Conservation (phyloP, 1,140 invertebrate species). For the Drosophila ficusphila region DNA sequence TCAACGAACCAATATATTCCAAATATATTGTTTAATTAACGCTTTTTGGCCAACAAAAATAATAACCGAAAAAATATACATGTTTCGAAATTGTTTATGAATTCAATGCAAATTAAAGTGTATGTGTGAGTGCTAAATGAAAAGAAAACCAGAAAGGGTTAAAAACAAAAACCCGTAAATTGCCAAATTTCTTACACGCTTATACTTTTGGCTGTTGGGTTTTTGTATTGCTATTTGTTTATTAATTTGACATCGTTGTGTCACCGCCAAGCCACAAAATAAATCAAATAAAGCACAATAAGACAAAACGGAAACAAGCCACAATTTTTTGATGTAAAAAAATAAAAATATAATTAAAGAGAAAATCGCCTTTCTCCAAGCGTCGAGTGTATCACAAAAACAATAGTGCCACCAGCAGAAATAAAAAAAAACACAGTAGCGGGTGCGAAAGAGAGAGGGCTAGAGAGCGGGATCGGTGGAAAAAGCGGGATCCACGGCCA, state of each 20-base stretch:
- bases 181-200: constrained; percentile 33
- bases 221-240: constrained; percentile 55
- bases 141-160: constrained; percentile 25
- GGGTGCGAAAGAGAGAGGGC: constrained; percentile 17
- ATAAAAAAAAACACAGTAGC: constrained; percentile 19
- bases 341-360: constrained; percentile 83
- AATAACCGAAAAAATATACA: constrained; percentile 19
- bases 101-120: constrained; percentile 71
- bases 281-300: constrained; percentile 36
- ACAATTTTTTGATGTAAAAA: constrained; percentile 74
- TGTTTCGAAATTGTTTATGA: constrained; percentile 62
- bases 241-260: constrained; percentile 77
- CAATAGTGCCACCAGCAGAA: constrained; percentile 66
- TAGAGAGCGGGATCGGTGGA: constrained; percentile 25
- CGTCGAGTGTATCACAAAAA: constrained; percentile 73
- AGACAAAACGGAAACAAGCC: constrained; percentile 37
- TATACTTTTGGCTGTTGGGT: constrained; percentile 10
- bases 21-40: constrained; percentile 48
- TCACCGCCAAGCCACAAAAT: constrained; percentile 40
- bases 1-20: constrained; percentile 11
- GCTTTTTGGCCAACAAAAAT: constrained; percentile 39
- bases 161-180: constrained; percentile 34
- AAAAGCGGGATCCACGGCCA: constrained; percentile 69
- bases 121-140: constrained; percentile 40
- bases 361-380: constrained; percentile 77